phyloP scores from a whole-genome alignment of 1,140 invertebrate species.

The Lamellibrachia luymesi region DNA sequence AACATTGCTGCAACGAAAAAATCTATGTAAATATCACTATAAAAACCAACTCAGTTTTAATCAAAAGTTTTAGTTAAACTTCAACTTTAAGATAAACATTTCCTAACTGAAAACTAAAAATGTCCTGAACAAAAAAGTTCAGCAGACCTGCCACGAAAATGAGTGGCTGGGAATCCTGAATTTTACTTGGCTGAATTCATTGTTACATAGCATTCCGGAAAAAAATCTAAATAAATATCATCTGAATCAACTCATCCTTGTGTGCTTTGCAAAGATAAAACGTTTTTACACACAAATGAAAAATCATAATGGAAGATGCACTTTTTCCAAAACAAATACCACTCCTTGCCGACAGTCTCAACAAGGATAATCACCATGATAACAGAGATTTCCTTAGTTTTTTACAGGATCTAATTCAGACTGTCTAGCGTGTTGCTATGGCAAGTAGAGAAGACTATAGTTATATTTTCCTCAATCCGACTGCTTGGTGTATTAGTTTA shows the following conservation, averaged over 20 bases:
- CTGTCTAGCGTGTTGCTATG: not conserved
- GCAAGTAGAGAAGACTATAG: not conserved
- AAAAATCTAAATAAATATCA: not conserved
- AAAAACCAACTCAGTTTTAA: not conserved
- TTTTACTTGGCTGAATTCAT: not conserved
- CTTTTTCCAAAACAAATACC: not conserved
- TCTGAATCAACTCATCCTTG: not conserved
- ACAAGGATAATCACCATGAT: not conserved
- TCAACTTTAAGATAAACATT: not conserved
- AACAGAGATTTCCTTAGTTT: not conserved
- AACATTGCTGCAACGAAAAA: not conserved
- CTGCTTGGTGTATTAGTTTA: not conserved
- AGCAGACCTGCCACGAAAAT: not conserved
- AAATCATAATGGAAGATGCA: not conserved
- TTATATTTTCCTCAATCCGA: not conserved
- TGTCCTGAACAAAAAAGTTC: not conserved
- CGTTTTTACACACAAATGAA: not conserved
- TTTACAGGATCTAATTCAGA: not conserved
- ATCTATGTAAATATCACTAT: not conserved
- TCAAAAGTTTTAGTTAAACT: not conserved
- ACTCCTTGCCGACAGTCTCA: not conserved
- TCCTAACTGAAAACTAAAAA: not conserved
- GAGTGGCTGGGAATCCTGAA: not conserved
- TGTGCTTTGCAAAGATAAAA: not conserved
- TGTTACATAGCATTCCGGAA: not conserved